phyloP scores from a whole-genome alignment of 2,888 invertebrate species.

The Piscicola geometra region DNA sequence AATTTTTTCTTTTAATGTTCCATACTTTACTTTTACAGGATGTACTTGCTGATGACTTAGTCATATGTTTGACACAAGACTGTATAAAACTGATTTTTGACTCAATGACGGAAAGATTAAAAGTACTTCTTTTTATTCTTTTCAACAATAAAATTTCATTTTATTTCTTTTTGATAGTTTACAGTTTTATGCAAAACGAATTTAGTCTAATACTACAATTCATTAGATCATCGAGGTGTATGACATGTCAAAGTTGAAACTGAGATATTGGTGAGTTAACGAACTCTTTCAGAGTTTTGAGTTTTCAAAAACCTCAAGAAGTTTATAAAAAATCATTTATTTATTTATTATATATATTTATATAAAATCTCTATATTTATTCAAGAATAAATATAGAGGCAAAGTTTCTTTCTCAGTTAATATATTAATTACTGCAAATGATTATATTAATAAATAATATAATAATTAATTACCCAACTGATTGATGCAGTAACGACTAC shows the following conservation, averaged over 20 bases:
- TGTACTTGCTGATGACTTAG: constrained; percentile 88
- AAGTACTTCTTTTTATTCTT: too few species aligned
- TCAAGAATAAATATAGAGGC: not conserved
- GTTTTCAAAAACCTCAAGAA: too few species aligned
- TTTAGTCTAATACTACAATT: too few species aligned
- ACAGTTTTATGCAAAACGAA: too few species aligned
- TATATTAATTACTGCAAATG: too few species aligned
- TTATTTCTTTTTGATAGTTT: constrained; percentile 37
- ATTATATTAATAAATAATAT: not conserved
- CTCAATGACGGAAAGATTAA: constrained; percentile 84
- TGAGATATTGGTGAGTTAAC: constrained; percentile 92
- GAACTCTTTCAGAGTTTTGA: constrained; percentile 37
- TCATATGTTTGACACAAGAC: constrained; percentile 91
- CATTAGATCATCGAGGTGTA: constrained; percentile 86
- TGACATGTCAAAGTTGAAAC: constrained; percentile 89
- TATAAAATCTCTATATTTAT: too few species aligned
- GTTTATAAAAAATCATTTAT: not conserved
- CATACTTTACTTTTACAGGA: constrained; percentile 65
- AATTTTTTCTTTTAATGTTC: too few species aligned
- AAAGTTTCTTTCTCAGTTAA: not conserved
- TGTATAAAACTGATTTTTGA: constrained; percentile 95
- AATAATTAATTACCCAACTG: not conserved
- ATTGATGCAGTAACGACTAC: constrained; percentile 31
- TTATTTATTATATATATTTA: not conserved
- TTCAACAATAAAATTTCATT: too few species aligned